These are phyloP conservation scores for Trissonchulus latispiculum DNA, from an alignment of 2,888 invertebrate species.

Conservation along the genomic window DNA sequence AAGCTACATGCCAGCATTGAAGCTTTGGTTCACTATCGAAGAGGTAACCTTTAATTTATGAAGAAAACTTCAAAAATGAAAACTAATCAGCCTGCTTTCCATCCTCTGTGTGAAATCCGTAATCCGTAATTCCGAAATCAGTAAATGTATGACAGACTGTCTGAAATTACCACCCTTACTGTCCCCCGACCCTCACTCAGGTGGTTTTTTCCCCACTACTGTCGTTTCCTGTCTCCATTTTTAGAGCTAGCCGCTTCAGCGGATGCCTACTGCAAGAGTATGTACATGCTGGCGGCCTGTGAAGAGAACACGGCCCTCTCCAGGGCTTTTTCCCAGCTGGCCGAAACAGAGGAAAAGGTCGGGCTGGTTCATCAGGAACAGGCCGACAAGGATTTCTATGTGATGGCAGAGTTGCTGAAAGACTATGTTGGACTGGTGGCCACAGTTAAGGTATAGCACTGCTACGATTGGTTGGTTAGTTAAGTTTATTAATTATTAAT, in stretches of 20 bases:
- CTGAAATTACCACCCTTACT: too few species aligned
- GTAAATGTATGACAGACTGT: too few species aligned
- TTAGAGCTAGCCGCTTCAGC: slow-evolving; percentile 67
- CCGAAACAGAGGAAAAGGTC: slow-evolving; percentile 71
- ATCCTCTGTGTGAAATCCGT: too few species aligned
- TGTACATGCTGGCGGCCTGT: slow-evolving; percentile 77
- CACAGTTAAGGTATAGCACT: slow-evolving; percentile 68
- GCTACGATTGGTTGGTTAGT: too few species aligned
- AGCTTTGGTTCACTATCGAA: slow-evolving; percentile 70
- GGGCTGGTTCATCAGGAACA: slow-evolving; percentile 79
- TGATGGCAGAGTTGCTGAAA: slow-evolving; percentile 83
- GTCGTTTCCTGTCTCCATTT: too few species aligned
- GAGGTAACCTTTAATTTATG: slow-evolving; percentile 50
- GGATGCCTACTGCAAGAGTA: slow-evolving; percentile 71
- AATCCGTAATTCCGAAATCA: too few species aligned
- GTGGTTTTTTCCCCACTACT: too few species aligned
- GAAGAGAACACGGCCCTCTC: slow-evolving; percentile 86
- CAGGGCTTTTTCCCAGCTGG: slow-evolving; percentile 73
- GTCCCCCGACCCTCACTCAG: too few species aligned
- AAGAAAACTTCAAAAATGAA: too few species aligned
- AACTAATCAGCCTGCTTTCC: too few species aligned
- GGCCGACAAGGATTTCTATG: slow-evolving; percentile 84
- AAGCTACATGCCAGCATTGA: slow-evolving; percentile 78
- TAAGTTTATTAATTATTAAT: too few species aligned
- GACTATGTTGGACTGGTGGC: slow-evolving; percentile 84